Conservation (phyloP, 2,797 vertebrate species). For the Fratercula arctica region DNA sequence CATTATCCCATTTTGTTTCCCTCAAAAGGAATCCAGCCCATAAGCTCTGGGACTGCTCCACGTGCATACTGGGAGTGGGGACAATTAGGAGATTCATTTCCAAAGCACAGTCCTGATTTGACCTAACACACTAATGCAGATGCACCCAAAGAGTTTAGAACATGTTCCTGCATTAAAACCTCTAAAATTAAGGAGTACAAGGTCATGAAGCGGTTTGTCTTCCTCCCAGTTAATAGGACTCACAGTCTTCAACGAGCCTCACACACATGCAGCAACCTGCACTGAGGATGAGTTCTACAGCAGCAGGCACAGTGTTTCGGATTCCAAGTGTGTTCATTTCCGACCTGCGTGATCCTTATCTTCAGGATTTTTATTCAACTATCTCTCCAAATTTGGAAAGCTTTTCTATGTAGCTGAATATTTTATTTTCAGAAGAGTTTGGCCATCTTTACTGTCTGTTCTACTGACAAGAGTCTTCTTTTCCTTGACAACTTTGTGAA, state of each 20-base stretch:
- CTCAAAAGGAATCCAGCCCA: neutral
- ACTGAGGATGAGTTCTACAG: conserved; percentile 1
- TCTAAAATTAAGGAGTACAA: conserved; percentile 33
- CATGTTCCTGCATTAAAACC: neutral
- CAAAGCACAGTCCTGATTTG: neutral
- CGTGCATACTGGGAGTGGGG: fast-evolving
- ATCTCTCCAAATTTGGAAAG: neutral
- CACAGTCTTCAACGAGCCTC: neutral
- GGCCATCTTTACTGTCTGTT: neutral
- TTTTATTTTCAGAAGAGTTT: neutral
- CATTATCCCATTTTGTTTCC: neutral
- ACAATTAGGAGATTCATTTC: neutral
- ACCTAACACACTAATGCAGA: neutral
- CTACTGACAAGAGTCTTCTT: neutral
- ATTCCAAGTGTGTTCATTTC: neutral
- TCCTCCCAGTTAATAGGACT: neutral
- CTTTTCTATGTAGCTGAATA: neutral
- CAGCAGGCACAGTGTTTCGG: neutral
- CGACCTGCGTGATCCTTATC: conserved; percentile 2
- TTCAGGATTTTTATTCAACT: neutral
- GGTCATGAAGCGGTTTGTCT: neutral
- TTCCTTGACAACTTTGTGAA: neutral
- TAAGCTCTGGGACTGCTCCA: neutral
- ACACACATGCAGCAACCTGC: neutral
- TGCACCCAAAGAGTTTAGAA: neutral